Conservation (phyloP, 1,140 invertebrate species). For the Apis cerana region DNA sequence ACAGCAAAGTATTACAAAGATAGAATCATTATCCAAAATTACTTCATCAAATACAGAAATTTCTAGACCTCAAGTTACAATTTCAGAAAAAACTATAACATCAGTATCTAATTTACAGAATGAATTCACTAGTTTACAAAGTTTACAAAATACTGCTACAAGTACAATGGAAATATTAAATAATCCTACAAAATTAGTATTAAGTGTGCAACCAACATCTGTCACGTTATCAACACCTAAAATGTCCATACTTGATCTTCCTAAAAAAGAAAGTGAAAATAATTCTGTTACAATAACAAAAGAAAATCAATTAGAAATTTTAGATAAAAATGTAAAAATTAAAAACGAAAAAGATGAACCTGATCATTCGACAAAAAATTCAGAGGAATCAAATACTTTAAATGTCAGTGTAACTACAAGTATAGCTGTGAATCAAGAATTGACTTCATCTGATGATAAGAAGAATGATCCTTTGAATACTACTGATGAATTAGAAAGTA, state of each 20-base stretch:
- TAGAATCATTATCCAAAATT: conserved; percentile 23
- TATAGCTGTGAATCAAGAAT: neutral
- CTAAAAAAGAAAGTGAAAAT: conserved; percentile 56
- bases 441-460: conserved; percentile 56
- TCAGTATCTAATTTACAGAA: conserved; percentile 6
- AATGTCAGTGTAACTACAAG: neutral
- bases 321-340: conserved; percentile 18
- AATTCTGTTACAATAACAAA: conserved; percentile 13
- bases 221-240: conserved; percentile 72
- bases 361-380: conserved; percentile 37
- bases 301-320: conserved; percentile 39
- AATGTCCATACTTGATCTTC: conserved; percentile 70
- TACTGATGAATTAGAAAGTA: conserved; percentile 78
- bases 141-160: neutral
- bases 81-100: neutral
- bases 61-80: conserved; percentile 17
- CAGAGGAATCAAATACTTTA: conserved; percentile 44
- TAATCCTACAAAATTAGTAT: conserved; percentile 52
- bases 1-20: conserved; percentile 17
- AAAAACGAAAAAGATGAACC: conserved; percentile 50
- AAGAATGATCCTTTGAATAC: conserved; percentile 74
- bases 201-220: conserved; percentile 71
- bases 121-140: conserved; percentile 25
- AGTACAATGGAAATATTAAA: neutral
- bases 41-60: neutral